phyloP scores from a whole-genome alignment of 2,113 vertebrate species.

The Peromyscus polionotus region DNA sequence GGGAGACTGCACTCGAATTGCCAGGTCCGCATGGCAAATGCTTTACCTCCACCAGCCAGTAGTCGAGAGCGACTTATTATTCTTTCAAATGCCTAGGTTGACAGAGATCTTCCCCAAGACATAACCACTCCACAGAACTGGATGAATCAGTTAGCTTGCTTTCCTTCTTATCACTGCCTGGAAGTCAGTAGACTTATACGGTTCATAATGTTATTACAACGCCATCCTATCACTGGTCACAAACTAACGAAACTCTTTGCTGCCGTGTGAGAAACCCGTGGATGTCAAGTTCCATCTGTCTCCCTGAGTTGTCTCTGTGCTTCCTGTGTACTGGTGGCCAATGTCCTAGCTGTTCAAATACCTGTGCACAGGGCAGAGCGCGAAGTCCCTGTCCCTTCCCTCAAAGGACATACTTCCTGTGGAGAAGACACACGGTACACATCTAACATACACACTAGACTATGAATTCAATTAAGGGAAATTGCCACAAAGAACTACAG shows the following conservation, averaged over 20 bases:
- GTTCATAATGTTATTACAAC: neutral
- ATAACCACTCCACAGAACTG: neutral
- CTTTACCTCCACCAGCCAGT: neutral
- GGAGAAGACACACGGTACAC: neutral
- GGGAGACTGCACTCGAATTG: neutral
- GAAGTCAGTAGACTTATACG: neutral
- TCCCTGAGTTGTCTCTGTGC: neutral
- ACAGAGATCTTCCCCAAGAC: neutral
- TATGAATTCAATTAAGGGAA: neutral
- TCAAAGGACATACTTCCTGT: neutral
- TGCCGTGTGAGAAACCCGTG: neutral
- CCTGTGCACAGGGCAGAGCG: neutral
- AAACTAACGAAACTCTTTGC: neutral
- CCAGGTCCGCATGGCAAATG: neutral
- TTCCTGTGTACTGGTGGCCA: neutral
- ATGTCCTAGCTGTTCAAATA: neutral
- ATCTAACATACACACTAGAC: neutral
- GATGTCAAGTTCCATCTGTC: neutral
- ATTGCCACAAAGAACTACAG: neutral
- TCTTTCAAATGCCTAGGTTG: slow-evolving; percentile 8
- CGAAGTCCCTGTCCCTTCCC: neutral
- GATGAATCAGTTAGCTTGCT: neutral
- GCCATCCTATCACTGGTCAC: neutral
- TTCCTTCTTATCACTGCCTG: neutral
- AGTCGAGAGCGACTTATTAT: neutral